A percentile compares a stretch with the other conserved stretches of the same genome.
Conservation (phyloP, 2,797 vertebrate genomes). For the Rhinophrynus dorsalis region DNA sequence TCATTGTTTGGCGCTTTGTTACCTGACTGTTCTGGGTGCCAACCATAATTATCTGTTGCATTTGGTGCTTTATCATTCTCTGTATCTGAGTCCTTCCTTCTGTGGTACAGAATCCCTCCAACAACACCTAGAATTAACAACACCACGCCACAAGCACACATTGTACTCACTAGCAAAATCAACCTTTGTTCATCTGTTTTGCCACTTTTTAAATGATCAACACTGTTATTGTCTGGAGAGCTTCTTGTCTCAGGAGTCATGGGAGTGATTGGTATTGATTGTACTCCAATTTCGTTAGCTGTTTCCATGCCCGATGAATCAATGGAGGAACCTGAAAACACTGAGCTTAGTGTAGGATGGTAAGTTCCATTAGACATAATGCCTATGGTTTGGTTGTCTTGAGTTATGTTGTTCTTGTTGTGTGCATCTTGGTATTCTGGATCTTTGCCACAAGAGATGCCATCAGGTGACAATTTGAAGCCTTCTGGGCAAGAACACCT, state of each 20-base stretch:
- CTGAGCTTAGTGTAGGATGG: neutral
- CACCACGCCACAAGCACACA: constrained; percentile 55
- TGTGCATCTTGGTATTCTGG: neutral
- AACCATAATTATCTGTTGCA: constrained; percentile 30
- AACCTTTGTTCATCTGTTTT: constrained; percentile 48
- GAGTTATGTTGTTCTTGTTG: neutral
- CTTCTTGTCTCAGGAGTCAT: neutral
- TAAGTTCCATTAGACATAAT: neutral
- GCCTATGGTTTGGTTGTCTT: neutral
- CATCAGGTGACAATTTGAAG: constrained; percentile 24
- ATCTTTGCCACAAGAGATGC: constrained; percentile 51
- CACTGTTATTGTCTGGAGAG: neutral
- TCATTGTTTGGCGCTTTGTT: neutral
- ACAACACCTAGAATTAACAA: constrained; percentile 58
- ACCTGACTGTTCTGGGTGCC: constrained; percentile 19
- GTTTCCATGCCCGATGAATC: neutral
- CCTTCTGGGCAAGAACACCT: constrained; percentile 58
- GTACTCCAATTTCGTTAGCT: too few species aligned
- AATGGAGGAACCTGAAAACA: neutral
- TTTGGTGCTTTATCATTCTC: constrained; percentile 12
- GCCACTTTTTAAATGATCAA: neutral
- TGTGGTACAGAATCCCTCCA: constrained; percentile 60
- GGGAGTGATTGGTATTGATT: neutral
- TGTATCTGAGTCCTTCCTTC: constrained; percentile 51
- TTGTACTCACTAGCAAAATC: constrained; percentile 64